Percentiles rank a stretch among this genome's conserved stretches.
Evolutionary conservation across 2,888 invertebrate genomes (phyloP).

Genomic region (Rhorus exstirpatorius): DNA sequence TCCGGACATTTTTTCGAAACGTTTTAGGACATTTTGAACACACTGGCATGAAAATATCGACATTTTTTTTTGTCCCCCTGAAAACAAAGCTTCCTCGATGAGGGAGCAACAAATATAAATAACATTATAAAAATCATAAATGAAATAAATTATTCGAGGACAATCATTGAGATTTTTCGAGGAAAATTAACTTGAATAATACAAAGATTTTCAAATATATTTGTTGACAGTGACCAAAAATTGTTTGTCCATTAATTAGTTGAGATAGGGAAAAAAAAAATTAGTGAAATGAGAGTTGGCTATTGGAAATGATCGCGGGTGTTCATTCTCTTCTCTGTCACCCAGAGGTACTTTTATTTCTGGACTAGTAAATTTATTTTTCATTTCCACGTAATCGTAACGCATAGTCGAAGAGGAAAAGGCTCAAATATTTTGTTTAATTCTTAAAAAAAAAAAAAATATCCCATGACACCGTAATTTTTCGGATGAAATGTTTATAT

Average conservation of each 20-base stretch:
- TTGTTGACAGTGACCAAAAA: background rate
- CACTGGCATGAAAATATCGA: no score
- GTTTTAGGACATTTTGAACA: no score
- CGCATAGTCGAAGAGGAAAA: background rate
- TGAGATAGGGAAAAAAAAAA: background rate
- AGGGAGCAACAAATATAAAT: no score
- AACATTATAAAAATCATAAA: no score
- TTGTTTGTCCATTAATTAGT: background rate
- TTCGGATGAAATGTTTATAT: background rate
- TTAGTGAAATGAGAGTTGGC: conserved; percentile 22
- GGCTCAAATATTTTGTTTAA: background rate
- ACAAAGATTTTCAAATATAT: no score
- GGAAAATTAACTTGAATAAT: no score
- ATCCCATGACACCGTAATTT: no score
- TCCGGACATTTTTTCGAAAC: no score
- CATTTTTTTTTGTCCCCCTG: no score
- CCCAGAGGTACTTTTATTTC: conserved; percentile 56
- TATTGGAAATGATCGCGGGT: conserved; percentile 63
- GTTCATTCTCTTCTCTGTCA: conserved; percentile 41
- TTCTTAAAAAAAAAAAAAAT: conserved; percentile 4
- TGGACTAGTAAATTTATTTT: conserved; percentile 19
- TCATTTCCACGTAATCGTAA: background rate
- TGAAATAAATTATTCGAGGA: no score
- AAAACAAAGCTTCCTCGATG: no score
- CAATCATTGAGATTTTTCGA: no score